Evolutionary conservation across 2,888 invertebrate genomes (phyloP), one percentile per base, ranked within the genome.

Genomic region (Phortica okadai): DNA sequence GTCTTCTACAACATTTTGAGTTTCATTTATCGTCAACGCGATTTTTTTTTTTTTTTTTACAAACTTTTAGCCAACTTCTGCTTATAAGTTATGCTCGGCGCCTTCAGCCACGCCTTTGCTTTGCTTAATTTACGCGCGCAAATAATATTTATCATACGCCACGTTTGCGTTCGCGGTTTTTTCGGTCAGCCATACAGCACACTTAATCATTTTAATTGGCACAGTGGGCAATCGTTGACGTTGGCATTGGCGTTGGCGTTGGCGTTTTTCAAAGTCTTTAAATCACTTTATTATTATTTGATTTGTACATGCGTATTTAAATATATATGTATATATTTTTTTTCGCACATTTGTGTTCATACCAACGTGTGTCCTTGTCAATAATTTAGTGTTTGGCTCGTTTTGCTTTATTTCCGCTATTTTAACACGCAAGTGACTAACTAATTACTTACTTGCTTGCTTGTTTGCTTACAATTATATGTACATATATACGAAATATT

Each of bases 201-300:
- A 85, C 85, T 85, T 86, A 88, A 85, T 85, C 88, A 88, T 83
- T 85, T 85, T 86, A 87, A 85, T 84, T 83, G 88, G 78, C 83
- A 83, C 84, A 87, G 7, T 72, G 70, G 70, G 70, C 16, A 84
- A 86, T 87, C 82, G 81, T 77, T 78, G 59, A 3, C 72, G 14
- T 21, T 33, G n/a, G n/a, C n/a, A n/a, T n/a, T n/a, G n/a, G n/a
- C 82, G 81, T 77, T 21, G n/a, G 25, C 44, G 82, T 5, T 8
- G 67, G 14, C 44, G 16, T 67, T 21, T 6, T 21, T 21, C 10
- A 21, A 62, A 21, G 21, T 16, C 62, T 21, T 62, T 62, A 62
- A 62, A 16, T 33, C 33, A 33, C 33, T 33, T 33, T 33, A 33
- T 33, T 33, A 33, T 33, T 33, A 33, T 33, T 6, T 44, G 21